Evolutionary conservation across 1,140 invertebrate species (phyloP).

Genomic region (Penaeus indicus): DNA sequence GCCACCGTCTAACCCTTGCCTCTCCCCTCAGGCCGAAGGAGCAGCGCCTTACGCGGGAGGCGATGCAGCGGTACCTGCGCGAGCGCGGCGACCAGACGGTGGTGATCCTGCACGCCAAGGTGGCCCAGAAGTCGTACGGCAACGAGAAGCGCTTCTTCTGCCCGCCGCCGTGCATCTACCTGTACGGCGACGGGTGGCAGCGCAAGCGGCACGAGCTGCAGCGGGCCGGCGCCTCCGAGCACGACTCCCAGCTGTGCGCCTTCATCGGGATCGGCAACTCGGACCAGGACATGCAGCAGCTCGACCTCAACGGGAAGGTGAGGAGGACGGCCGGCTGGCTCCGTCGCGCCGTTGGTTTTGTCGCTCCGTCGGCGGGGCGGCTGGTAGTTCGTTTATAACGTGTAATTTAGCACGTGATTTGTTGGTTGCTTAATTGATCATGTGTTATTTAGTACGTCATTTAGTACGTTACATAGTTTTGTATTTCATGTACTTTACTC

Average conservation of each 20-base stretch:
- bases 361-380: too few species aligned
- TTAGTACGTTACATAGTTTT: too few species aligned
- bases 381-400: too few species aligned
- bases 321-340: not conserved
- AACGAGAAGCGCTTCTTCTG: conserved; percentile 99
- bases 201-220: conserved; percentile 92
- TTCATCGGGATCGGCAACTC: conserved; percentile 99
- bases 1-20: not conserved
- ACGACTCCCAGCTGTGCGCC: conserved; percentile 92
- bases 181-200: conserved; percentile 97
- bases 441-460: too few species aligned
- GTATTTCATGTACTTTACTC: too few species aligned
- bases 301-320: conserved; percentile 89
- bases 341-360: not conserved
- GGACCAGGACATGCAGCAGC: conserved; percentile 98
- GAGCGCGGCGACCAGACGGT: conserved; percentile 96
- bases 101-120: conserved; percentile 98
- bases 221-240: conserved; percentile 86
- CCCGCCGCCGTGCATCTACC: conserved; percentile 98
- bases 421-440: too few species aligned
- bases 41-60: conserved; percentile 88
- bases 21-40: conserved; percentile 78
- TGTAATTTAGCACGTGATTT: too few species aligned
- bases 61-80: conserved; percentile 95
- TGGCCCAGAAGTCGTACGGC: conserved; percentile 99